These are phyloP conservation scores for Gnathonemus echidnorhynchus DNA, from an alignment of 2,113 vertebrate genomes.

Conservation along the genomic window DNA sequence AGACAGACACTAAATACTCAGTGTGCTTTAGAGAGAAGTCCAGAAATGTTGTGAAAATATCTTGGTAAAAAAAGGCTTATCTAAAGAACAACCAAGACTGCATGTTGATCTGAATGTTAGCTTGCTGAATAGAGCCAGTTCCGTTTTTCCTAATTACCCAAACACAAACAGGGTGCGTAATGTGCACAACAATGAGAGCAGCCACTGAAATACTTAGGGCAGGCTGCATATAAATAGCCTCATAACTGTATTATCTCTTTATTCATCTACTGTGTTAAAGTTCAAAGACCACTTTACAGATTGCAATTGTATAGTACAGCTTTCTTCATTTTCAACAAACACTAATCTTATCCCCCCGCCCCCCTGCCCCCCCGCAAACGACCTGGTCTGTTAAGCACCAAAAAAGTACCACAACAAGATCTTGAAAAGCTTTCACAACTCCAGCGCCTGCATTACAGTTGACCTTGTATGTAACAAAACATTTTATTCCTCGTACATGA, in stretches of 20 bases:
- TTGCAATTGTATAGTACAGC: not conserved
- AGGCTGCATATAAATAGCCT: conserved; percentile 31
- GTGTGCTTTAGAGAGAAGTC: not conserved
- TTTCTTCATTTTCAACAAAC: not conserved
- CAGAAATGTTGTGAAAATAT: not conserved
- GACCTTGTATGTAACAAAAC: not conserved
- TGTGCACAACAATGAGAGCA: conserved; percentile 34
- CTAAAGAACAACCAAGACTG: not conserved
- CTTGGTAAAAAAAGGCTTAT: not conserved
- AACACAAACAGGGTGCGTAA: conserved; percentile 58
- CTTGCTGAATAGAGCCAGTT: conserved; percentile 42
- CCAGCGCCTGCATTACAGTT: not conserved
- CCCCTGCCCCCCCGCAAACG: not conserved
- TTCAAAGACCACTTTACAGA: conserved; percentile 22
- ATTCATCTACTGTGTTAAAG: conserved; percentile 21
- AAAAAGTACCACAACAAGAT: not conserved
- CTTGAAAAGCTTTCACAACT: not conserved
- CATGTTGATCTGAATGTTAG: conserved; percentile 6
- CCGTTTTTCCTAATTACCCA: conserved; percentile 54
- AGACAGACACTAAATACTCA: not conserved
- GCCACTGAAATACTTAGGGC: conserved; percentile 39
- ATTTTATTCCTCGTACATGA: not conserved
- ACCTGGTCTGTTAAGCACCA: conserved; percentile 25
- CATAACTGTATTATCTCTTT: conserved; percentile 19
- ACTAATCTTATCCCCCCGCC: not conserved